Evolutionary conservation across 1,140 invertebrate genomes (phyloP).

Genomic region (Bradysia coprophila): DNA sequence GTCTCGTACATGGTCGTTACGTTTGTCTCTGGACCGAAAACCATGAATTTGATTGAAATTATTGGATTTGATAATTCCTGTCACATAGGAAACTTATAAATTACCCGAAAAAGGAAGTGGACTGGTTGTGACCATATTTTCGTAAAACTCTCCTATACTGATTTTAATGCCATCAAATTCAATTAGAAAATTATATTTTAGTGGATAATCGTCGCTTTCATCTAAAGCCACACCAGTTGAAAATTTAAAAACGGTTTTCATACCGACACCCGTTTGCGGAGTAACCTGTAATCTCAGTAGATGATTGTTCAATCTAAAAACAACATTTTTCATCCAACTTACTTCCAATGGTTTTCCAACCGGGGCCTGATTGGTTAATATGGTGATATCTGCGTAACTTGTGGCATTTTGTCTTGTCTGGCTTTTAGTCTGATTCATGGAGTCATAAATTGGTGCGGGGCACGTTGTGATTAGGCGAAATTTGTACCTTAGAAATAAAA

Average conservation of each 20-base stretch:
- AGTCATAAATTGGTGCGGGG: background rate
- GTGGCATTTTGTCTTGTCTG: background rate
- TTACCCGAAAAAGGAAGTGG: background rate
- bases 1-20: background rate
- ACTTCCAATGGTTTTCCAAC: background rate
- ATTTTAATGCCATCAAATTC: background rate
- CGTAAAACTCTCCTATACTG: background rate
- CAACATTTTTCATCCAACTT: background rate
- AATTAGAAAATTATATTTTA: background rate
- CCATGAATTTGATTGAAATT: too few species aligned
- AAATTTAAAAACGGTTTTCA: background rate
- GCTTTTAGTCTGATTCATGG: background rate
- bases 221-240: background rate
- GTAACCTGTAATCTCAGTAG: background rate
- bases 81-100: too few species aligned
- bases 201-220: background rate
- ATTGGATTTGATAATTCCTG: too few species aligned
- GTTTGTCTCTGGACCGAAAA: too few species aligned
- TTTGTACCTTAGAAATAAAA: background rate
- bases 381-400: background rate
- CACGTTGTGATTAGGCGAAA: background rate
- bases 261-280: background rate
- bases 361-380: background rate
- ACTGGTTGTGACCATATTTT: background rate
- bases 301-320: too few species aligned